These are phyloP conservation scores for Acanthacorydalis orientalis DNA, from an alignment of 2,888 invertebrate genomes.

Conservation along the genomic window DNA sequence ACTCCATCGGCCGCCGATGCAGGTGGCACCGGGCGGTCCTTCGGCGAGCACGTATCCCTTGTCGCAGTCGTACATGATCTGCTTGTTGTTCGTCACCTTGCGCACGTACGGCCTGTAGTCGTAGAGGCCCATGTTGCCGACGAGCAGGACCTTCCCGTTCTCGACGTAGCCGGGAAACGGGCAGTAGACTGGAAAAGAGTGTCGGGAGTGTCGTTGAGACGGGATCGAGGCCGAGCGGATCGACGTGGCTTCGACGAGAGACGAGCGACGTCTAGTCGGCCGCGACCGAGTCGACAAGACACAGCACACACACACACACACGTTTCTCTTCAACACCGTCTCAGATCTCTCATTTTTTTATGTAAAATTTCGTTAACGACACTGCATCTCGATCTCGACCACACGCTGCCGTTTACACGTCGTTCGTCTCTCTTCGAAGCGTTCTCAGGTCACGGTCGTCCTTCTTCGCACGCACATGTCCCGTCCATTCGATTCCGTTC, in stretches of 20 bases:
- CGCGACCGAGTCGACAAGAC: background rate
- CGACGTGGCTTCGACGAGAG: too few species aligned
- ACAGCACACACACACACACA: too few species aligned
- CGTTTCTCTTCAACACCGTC: too few species aligned
- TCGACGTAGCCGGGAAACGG: constrained; percentile 81
- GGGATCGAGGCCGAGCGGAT: too few species aligned
- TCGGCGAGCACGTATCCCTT: constrained; percentile 74
- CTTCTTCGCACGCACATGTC: too few species aligned
- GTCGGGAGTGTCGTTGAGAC: background rate
- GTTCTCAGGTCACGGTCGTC: too few species aligned
- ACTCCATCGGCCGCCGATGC: constrained; percentile 87
- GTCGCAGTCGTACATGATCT: constrained; percentile 91
- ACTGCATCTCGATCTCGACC: too few species aligned
- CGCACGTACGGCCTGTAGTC: constrained; percentile 88
- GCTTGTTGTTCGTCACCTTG: constrained; percentile 79
- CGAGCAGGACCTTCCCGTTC: constrained; percentile 79
- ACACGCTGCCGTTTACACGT: too few species aligned
- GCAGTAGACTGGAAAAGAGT: constrained; percentile 56
- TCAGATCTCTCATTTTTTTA: too few species aligned
- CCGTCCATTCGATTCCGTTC: too few species aligned
- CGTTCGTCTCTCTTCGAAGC: too few species aligned
- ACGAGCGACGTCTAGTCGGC: background rate
- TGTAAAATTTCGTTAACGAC: too few species aligned
- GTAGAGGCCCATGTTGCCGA: constrained; percentile 91
- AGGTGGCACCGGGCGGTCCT: constrained; percentile 87